A percentile compares a stretch with the other conserved stretches of the same genome.
Conservation (phyloP, 2,113 vertebrate species). For the Thamnaconus septentrionalis region DNA sequence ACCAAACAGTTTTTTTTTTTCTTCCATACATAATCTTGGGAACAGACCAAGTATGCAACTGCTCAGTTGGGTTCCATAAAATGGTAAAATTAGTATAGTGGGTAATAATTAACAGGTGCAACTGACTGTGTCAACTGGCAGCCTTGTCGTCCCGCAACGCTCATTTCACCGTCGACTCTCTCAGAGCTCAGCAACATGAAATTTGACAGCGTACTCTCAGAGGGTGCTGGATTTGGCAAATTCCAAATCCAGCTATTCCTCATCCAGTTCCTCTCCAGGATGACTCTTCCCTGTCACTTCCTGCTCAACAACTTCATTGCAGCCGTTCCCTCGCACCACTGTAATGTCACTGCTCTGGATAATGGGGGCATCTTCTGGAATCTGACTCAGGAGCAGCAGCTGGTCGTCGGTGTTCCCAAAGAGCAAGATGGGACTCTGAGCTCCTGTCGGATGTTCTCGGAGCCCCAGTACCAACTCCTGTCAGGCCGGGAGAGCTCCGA, state of each 20-base stretch:
- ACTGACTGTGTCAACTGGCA: too few relatives aligned
- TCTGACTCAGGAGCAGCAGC: conserved; percentile 74
- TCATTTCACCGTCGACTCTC: too few relatives aligned
- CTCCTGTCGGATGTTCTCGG: conserved; percentile 82
- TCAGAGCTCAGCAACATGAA: conserved; percentile 51
- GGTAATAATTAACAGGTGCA: too few relatives aligned
- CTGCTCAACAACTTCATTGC: conserved; percentile 88
- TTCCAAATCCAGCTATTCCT: conserved; percentile 60
- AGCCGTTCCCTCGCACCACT: conserved; percentile 83
- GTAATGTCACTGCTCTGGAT: conserved; percentile 72
- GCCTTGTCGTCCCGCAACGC: too few relatives aligned
- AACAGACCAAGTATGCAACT: too few relatives aligned
- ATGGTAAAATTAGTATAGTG: too few relatives aligned
- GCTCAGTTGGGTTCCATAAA: too few relatives aligned
- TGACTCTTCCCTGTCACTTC: conserved; percentile 85
- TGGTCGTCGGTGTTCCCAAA: conserved; percentile 75
- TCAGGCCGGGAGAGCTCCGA: conserved; percentile 66
- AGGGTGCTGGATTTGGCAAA: conserved; percentile 67
- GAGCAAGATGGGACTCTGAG: conserved; percentile 74
- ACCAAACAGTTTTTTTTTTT: too few relatives aligned
- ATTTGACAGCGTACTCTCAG: conserved; percentile 62
- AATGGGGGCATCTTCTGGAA: conserved; percentile 66
- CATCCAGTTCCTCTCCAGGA: conserved; percentile 71
- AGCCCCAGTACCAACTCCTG: conserved; percentile 76
- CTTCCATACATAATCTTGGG: too few relatives aligned